Evolutionary conservation across 2,797 vertebrate species (phyloP).

Genomic region (Schizopygopsis pylzovi): DNA sequence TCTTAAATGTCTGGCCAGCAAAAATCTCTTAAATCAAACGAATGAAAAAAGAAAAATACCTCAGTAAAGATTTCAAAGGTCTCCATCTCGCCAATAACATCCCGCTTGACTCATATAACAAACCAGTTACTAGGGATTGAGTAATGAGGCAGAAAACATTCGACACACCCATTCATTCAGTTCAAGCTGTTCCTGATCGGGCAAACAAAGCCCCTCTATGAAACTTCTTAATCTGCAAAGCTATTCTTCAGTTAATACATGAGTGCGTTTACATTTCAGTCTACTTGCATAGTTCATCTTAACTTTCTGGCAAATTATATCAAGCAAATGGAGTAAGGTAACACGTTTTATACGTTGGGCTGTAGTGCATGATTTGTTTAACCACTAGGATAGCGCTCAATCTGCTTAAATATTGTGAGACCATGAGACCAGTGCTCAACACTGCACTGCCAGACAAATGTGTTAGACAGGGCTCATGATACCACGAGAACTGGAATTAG

Average conservation of each 20-base stretch:
- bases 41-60: neutral
- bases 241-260: neutral
- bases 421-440: neutral
- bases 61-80: neutral
- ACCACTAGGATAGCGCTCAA: neutral
- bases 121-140: neutral
- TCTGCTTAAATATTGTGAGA: neutral
- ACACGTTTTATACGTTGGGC: neutral
- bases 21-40: neutral
- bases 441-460: neutral
- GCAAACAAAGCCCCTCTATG: constrained; percentile 1
- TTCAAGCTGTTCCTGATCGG: neutral
- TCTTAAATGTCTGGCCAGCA: neutral
- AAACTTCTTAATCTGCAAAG: neutral
- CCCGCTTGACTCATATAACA: neutral
- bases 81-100: neutral
- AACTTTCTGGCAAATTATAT: neutral
- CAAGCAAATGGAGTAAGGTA: neutral
- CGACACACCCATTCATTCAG: neutral
- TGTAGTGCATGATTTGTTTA: too few relatives aligned
- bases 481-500: neutral
- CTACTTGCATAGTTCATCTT: neutral
- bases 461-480: neutral
- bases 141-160: constrained; percentile 16
- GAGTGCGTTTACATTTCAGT: neutral